A percentile compares a stretch with the other conserved stretches of the same genome.
phyloP scores from a whole-genome alignment of 2,797 vertebrate species.

The Leuciscus waleckii region DNA sequence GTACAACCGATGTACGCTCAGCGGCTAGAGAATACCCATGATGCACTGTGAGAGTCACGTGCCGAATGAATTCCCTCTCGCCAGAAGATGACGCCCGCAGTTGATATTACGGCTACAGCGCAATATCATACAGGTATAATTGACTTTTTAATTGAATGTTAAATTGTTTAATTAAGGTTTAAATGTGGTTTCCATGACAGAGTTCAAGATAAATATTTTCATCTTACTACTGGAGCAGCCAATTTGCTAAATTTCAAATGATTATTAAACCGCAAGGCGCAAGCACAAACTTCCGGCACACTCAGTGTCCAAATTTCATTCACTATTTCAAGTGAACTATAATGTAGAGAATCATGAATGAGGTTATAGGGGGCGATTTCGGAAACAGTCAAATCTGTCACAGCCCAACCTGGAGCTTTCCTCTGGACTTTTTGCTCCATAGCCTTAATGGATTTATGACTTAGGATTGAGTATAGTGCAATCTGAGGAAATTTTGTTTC shows the following conservation, averaged over 20 bases:
- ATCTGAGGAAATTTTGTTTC: background rate
- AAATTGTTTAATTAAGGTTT: background rate
- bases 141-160: background rate
- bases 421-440: background rate
- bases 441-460: background rate
- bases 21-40: background rate
- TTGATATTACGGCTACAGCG: background rate
- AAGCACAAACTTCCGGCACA: no score
- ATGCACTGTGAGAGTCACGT: background rate
- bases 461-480: background rate
- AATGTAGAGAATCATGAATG: background rate
- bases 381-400: background rate
- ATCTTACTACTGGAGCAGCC: background rate
- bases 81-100: background rate
- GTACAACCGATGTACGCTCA: background rate
- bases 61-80: background rate
- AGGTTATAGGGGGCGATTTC: no score
- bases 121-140: background rate
- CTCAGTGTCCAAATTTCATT: background rate
- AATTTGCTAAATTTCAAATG: background rate
- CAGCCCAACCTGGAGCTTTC: slow-evolving; percentile 1
- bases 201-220: background rate
- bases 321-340: background rate
- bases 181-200: background rate
- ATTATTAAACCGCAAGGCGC: background rate